phyloP scores from a whole-genome alignment of 1,140 invertebrate genomes.

The Gryllus bimaculatus region DNA sequence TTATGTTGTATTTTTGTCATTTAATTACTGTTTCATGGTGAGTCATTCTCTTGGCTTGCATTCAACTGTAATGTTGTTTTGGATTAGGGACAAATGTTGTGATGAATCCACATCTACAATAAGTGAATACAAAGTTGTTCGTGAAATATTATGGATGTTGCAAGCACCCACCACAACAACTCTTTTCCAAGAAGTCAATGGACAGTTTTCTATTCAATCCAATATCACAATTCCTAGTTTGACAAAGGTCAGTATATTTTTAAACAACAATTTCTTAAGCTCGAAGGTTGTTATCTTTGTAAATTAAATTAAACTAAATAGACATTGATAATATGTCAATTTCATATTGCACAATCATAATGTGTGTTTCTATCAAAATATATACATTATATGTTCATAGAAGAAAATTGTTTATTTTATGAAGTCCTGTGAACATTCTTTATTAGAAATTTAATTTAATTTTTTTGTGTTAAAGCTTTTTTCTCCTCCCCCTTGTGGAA shows the following conservation, averaged over 20 bases:
- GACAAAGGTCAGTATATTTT: constrained; percentile 26
- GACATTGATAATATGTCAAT: no score
- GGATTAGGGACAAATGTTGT: not conserved
- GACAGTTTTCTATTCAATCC: constrained; percentile 28
- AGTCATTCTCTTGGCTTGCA: constrained; percentile 13
- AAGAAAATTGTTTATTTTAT: not conserved
- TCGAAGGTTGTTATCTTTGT: not conserved
- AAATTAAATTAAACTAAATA: not conserved
- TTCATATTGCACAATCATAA: not conserved
- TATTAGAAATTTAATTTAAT: constrained; percentile 14
- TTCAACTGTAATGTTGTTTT: not conserved
- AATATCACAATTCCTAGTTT: constrained; percentile 37
- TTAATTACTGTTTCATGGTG: constrained; percentile 22
- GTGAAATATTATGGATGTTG: constrained; percentile 39
- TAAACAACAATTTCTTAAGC: not conserved
- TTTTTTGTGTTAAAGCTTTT: not conserved
- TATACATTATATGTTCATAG: not conserved
- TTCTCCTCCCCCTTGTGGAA: constrained; percentile 25
- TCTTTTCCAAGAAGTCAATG: constrained; percentile 30
- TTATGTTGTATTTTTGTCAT: not conserved
- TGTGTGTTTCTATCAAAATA: not conserved
- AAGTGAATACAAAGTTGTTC: constrained; percentile 35
- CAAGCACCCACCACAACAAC: constrained; percentile 30
- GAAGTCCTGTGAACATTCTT: not conserved
- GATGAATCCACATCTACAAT: constrained; percentile 26